Evolutionary conservation across 2,797 vertebrate species (phyloP), one percentile per base, ranked within the genome.

Genomic region (Dermochelys coriacea): DNA sequence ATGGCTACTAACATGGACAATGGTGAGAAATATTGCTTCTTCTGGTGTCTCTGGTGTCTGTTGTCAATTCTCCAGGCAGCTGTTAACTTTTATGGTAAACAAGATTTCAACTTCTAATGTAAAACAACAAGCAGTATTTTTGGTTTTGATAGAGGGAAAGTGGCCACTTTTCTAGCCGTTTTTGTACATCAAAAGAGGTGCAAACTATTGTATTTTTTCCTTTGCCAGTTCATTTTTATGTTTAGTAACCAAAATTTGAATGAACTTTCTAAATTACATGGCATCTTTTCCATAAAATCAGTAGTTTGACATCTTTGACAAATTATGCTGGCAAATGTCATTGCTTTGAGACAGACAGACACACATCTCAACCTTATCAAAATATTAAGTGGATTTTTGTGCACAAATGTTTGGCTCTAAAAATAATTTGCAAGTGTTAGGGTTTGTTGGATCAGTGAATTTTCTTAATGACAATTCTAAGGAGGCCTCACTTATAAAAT

Each of bases 401-500:
- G 93, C 91, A 68, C 95, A 95, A 93, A 37, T 97, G 96, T 97
- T 97, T 97, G 90, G 96, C 97, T 97, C 91, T 93, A 97, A 89
- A 96, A 94, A 64, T 25, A 96, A 94, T 97, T 96, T 97, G 86
- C 1, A 2, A 64, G 90, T 96, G 96, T 95, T 96, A 96, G 78
- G 92, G 93, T 92, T 97, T 97, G 85, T 93, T 96, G 96, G 97
- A 97, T 97, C 95, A 97, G 80, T 7, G 1, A 95, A 94, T 97
- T 94, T 95, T 96, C 93, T 92, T 47, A 98, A 97, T 97, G 96
- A 96, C 96, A 97, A 96, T 97, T 96, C 75, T 95, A 75, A 94
- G 87, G 86, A 94, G 87, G 51, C 88, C 97, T 97, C 95, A 86
- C 94, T 97, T 97, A 95, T 91, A 93, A 96, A 97, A 95, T 75